Conservation (phyloP, 2,113 vertebrate genomes). For the Halcyon senegalensis region DNA sequence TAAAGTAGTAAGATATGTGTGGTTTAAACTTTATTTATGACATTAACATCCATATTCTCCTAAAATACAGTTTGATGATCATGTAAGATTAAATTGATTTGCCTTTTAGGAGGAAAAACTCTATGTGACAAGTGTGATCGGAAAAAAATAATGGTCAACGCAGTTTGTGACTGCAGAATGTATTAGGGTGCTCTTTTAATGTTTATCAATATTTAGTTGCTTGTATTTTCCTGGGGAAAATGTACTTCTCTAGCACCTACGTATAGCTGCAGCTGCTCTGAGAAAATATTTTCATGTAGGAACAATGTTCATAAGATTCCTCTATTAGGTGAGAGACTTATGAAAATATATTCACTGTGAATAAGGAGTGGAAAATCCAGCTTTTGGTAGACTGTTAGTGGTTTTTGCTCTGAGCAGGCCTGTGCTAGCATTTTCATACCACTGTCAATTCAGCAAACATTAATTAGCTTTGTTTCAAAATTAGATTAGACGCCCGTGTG, state of each 20-base stretch:
- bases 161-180: neutral
- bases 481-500: neutral
- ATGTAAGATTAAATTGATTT: neutral
- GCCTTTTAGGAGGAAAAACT: neutral
- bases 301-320: neutral
- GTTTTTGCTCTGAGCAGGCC: neutral
- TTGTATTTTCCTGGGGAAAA: neutral
- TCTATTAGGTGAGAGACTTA: neutral
- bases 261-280: neutral
- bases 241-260: neutral
- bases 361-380: neutral
- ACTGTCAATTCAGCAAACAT: neutral
- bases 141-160: neutral
- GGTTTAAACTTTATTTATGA: neutral
- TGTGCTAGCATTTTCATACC: neutral
- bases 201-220: neutral
- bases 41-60: neutral
- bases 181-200: neutral
- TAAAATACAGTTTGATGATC: neutral
- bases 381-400: neutral
- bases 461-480: neutral
- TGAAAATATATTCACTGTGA: neutral
- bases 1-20: neutral
- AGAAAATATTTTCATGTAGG: neutral
- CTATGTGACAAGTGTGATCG: neutral